Conservation (phyloP, 2,888 invertebrate genomes). For the Eristalis intricaria region DNA sequence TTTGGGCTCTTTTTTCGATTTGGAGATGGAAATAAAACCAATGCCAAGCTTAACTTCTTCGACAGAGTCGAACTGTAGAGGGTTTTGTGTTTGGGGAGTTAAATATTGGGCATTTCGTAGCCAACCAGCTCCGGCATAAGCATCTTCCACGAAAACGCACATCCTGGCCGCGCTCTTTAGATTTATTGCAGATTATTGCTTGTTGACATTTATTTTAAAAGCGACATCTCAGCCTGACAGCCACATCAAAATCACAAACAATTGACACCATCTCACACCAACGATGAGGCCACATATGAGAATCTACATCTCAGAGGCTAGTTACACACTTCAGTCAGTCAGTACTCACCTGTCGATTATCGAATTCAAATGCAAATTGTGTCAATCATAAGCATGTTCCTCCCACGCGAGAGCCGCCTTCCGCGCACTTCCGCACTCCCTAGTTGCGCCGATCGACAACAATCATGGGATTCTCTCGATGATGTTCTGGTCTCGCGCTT, state of each 20-base stretch:
- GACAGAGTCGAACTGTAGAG: too few species aligned
- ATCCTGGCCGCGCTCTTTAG: too few species aligned
- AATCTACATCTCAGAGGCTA: background rate
- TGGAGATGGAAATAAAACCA: too few species aligned
- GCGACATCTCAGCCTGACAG: too few species aligned
- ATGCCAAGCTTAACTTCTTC: too few species aligned
- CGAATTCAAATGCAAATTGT: background rate
- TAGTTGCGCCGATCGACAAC: conserved; percentile 4
- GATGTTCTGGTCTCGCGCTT: background rate
- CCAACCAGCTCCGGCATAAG: too few species aligned
- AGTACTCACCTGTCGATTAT: conserved; percentile 16
- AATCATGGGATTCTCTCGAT: conserved; percentile 10
- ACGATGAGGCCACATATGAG: background rate
- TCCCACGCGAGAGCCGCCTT: conserved; percentile 10
- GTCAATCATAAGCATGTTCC: background rate
- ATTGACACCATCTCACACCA: background rate
- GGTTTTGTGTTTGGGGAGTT: too few species aligned
- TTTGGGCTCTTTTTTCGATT: too few species aligned
- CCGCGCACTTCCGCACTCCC: background rate
- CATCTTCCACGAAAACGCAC: too few species aligned
- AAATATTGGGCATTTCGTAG: too few species aligned
- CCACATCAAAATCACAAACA: background rate
- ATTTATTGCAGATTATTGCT: too few species aligned
- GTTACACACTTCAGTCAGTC: background rate
- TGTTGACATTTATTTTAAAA: too few species aligned